A percentile compares a stretch with the other conserved stretches of the same genome.
These are phyloP conservation scores for Thera britannica DNA, from an alignment of 2,888 invertebrate genomes.

Conservation along the genomic window DNA sequence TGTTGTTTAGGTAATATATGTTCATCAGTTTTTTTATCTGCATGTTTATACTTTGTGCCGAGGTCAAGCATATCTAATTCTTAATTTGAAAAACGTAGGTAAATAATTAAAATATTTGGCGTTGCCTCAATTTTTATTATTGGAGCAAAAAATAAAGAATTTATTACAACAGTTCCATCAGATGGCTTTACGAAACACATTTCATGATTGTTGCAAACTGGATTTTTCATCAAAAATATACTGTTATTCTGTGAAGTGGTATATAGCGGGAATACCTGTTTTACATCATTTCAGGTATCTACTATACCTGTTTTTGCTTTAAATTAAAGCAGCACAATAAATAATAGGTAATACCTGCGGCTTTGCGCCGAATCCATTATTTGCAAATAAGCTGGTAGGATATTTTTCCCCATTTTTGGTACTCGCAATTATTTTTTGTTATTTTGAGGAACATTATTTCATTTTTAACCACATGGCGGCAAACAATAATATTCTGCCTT, in stretches of 20 bases:
- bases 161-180: not conserved
- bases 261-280: slow-evolving; percentile 16
- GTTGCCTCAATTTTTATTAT: not conserved
- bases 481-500: too few species aligned
- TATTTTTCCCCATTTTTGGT: slow-evolving; percentile 9
- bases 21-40: too few species aligned
- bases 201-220: not conserved
- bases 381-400: slow-evolving; percentile 8
- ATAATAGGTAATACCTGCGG: slow-evolving; percentile 24
- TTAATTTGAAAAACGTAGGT: too few species aligned
- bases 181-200: not conserved
- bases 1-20: too few species aligned
- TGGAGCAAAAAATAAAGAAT: not conserved
- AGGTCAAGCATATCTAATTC: too few species aligned
- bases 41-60: too few species aligned
- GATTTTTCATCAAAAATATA: not conserved
- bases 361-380: slow-evolving; percentile 14
- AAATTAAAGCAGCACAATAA: slow-evolving; percentile 31
- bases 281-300: slow-evolving; percentile 14
- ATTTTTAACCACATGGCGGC: too few species aligned
- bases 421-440: not conserved
- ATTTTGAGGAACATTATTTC: not conserved
- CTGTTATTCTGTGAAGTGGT: slow-evolving; percentile 11
- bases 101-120: too few species aligned
- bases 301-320: slow-evolving; percentile 13